Evolutionary conservation across 2,888 invertebrate genomes (phyloP).

Genomic region (Iphiclides podalirius): DNA sequence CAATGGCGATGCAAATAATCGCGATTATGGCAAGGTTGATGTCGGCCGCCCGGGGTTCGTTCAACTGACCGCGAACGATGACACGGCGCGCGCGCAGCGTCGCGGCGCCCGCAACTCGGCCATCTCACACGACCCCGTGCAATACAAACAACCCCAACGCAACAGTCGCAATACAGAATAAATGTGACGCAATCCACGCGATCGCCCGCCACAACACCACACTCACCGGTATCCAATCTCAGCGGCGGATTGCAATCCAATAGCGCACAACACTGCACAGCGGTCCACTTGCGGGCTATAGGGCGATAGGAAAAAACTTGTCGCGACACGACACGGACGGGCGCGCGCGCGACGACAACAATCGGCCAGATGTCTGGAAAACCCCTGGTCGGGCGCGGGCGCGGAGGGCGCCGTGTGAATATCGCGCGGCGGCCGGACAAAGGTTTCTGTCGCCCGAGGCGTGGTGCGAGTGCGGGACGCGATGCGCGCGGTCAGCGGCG

Average conservation of each 20-base stretch:
- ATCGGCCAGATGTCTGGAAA: conserved; percentile 73
- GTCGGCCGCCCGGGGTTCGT: conserved; percentile 75
- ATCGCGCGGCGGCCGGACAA: conserved; percentile 75
- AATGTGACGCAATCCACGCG: no score
- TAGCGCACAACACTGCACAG: conserved; percentile 37
- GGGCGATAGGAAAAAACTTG: conserved; percentile 70
- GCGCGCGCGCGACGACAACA: conserved; percentile 69
- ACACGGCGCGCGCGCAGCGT: conserved; percentile 72
- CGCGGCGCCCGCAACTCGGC: conserved; percentile 68
- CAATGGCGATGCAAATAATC: conserved; percentile 77
- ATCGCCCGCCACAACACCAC: neutral
- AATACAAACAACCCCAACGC: neutral
- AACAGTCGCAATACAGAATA: no score
- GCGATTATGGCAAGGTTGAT: conserved; percentile 79
- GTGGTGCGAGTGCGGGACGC: conserved; percentile 64
- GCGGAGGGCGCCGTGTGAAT: conserved; percentile 52
- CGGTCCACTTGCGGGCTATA: no score
- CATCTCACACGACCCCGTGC: conserved; percentile 22
- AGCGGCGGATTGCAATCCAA: conserved; percentile 69
- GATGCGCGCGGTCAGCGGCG: conserved; percentile 70
- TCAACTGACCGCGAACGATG: conserved; percentile 79
- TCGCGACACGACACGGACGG: conserved; percentile 65
- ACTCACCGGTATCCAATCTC: neutral
- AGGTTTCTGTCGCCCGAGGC: conserved; percentile 77
- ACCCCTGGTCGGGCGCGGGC: conserved; percentile 57